Base-by-base conservation (phyloP, 2,797 vertebrate genomes). In the Epinephelus malabaricus region DNA sequence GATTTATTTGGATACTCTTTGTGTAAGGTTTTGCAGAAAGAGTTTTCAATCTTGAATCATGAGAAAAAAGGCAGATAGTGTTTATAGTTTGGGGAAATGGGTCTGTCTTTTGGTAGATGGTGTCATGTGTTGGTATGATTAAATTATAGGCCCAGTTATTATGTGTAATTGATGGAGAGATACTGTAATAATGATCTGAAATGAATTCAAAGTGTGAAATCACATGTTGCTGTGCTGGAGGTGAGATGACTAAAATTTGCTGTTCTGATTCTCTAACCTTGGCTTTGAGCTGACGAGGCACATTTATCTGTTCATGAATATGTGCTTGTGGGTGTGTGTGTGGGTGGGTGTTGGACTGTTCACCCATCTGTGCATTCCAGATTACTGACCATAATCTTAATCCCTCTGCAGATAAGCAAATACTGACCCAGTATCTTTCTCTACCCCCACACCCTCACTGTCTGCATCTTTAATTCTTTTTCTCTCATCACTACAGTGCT, bases 301-400 rank as follows among this genome's bases (percentile, higher is more conserved):
- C 21, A 54, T 12, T 43, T 43, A 12, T 54, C 21, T 54, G 51
- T 53, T 53, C 21, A 23, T 54, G 12, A 23, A 54, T 25, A 23
- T 6, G 18, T 47, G 46, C 5, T 17, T 47, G n/a, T 53, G 50
- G 10, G 50, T 51, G 50, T 21, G 50, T 6, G 27, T 34, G 9
- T 58, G 55, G 30, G 54, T 56, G 25, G 2, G 14, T 17, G 30
- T 19, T 58, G 17, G 55, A 58, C 10, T 2, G 3, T 25, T 14
- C 14, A 3, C 27, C 47, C 63, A 51, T 51, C 63, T 51, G 47
- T 66, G 63, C 63, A 38, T 50, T 34, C 63, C 47, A 66, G 63
- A 66, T 66, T 66, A 51, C 63, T 9, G 27, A 50, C 27, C 61
- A 51, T 65, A 65, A 65, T 49, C 62, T 30, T 34, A 65, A 65